Conservation (phyloP, 2,113 vertebrate species). For the Macquaria ambigua region DNA sequence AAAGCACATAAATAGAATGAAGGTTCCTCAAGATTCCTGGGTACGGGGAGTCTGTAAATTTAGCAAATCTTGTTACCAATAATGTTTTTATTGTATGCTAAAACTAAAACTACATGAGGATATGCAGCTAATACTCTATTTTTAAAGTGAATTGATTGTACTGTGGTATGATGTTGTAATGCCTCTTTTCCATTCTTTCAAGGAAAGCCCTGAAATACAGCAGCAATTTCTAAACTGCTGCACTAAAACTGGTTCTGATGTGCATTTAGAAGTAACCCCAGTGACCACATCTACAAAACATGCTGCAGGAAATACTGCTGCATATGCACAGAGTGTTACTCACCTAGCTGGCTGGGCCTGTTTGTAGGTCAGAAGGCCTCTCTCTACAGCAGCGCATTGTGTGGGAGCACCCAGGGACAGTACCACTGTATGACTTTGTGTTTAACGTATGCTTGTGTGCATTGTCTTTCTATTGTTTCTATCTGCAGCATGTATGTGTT, state of each 20-base stretch:
- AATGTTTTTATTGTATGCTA: conserved; percentile 5
- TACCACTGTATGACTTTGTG: conserved; percentile 59
- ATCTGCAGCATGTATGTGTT: conserved; percentile 64
- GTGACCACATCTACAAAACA: conserved; percentile 35
- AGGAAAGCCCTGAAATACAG: conserved; percentile 6
- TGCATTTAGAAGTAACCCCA: conserved; percentile 7
- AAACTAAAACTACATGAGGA: conserved; percentile 9
- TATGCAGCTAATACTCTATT: neutral
- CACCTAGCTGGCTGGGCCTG: conserved; percentile 53
- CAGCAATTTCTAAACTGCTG: neutral
- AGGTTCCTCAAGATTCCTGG: neutral
- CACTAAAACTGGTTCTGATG: conserved; percentile 8
- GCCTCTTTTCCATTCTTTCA: neutral
- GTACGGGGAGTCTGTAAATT: neutral
- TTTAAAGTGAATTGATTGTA: neutral
- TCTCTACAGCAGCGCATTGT: conserved; percentile 67
- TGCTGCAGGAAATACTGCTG: conserved; percentile 50
- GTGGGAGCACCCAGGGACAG: conserved; percentile 64
- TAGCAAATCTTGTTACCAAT: neutral
- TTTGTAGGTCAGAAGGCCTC: conserved; percentile 74
- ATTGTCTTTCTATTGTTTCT: conserved; percentile 68
- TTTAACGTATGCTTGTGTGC: conserved; percentile 41
- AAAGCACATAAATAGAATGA: conserved; percentile 21
- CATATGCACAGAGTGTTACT: conserved; percentile 39
- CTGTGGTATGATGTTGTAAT: neutral